A percentile compares a stretch with the other conserved stretches of the same genome.
These are phyloP conservation scores for Choreutis nemorana DNA, from an alignment of 2,888 invertebrate genomes.

Conservation along the genomic window DNA sequence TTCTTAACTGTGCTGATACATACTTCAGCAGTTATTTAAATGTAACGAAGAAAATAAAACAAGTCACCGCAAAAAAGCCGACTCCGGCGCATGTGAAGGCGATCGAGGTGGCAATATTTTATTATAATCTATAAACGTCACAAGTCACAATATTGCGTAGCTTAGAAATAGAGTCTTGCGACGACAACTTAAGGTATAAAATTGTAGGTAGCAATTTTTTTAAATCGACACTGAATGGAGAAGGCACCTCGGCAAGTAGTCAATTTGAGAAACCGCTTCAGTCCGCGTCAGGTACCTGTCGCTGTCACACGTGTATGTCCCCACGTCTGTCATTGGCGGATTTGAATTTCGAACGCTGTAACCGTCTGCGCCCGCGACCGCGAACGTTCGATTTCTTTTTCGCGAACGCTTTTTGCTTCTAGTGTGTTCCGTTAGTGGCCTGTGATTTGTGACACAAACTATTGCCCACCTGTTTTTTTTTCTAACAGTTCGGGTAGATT, in stretches of 20 bases:
- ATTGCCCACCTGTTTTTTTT: constrained; percentile 19
- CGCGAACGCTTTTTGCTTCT: constrained; percentile 39
- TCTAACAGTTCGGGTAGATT: constrained; percentile 40
- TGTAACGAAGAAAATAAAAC: constrained; percentile 33
- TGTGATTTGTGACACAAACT: constrained; percentile 8
- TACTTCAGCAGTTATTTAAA: too few relatives aligned
- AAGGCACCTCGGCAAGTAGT: constrained; percentile 44
- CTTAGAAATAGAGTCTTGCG: constrained; percentile 9
- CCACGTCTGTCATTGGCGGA: constrained; percentile 25
- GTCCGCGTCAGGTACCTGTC: constrained; percentile 45
- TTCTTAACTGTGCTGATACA: too few relatives aligned
- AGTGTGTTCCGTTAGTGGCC: constrained; percentile 43
- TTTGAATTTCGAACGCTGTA: constrained; percentile 48
- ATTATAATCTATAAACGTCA: constrained; percentile 15
- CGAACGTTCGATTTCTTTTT: constrained; percentile 45
- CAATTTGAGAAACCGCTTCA: constrained; percentile 51
- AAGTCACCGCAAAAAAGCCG: constrained; percentile 44
- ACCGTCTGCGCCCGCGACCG: constrained; percentile 41
- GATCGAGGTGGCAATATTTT: constrained; percentile 42
- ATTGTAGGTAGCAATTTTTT: constrained; percentile 17
- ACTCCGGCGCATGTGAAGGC: constrained; percentile 58
- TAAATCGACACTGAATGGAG: constrained; percentile 47
- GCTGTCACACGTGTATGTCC: constrained; percentile 37
- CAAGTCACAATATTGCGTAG: constrained; percentile 12
- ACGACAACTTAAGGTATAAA: constrained; percentile 9